phyloP scores from a whole-genome alignment of 1,140 invertebrate species.

The Macrobrachium nipponense region DNA sequence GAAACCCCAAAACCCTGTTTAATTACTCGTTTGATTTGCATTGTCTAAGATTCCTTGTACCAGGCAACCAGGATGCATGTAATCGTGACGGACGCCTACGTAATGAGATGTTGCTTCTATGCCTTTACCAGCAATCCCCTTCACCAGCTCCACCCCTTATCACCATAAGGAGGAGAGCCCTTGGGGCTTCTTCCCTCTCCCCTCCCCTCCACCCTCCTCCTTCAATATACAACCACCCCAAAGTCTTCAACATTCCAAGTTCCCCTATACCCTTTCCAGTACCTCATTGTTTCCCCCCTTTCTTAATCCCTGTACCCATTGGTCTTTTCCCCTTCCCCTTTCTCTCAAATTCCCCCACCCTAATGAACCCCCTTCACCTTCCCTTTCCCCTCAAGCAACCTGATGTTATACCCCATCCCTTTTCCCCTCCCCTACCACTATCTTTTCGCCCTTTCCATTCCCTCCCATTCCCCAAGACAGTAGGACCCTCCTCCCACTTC shows the following conservation, averaged over 20 bases:
- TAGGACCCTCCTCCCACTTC: not conserved
- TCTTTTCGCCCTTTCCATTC: not conserved
- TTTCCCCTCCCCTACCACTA: not conserved
- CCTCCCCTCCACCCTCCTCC: no score
- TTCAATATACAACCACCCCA: no score
- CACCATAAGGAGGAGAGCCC: no score
- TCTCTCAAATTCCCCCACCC: not conserved
- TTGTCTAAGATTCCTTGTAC: no score
- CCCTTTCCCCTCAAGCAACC: not conserved
- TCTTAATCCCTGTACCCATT: not conserved
- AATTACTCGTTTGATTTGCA: no score
- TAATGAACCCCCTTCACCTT: not conserved
- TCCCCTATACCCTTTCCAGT: no score
- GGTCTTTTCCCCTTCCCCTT: not conserved
- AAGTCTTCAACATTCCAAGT: no score
- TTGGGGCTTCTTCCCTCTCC: no score
- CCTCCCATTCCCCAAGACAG: not conserved
- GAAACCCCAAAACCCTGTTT: no score
- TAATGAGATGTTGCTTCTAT: not conserved
- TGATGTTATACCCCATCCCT: not conserved
- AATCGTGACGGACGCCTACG: no score
- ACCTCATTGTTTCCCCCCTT: not conserved
- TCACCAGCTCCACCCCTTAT: not conserved
- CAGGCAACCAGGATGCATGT: no score
- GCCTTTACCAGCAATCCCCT: not conserved